phyloP scores from a whole-genome alignment of 2,113 vertebrate genomes.

The Muntiacus muntjak region DNA sequence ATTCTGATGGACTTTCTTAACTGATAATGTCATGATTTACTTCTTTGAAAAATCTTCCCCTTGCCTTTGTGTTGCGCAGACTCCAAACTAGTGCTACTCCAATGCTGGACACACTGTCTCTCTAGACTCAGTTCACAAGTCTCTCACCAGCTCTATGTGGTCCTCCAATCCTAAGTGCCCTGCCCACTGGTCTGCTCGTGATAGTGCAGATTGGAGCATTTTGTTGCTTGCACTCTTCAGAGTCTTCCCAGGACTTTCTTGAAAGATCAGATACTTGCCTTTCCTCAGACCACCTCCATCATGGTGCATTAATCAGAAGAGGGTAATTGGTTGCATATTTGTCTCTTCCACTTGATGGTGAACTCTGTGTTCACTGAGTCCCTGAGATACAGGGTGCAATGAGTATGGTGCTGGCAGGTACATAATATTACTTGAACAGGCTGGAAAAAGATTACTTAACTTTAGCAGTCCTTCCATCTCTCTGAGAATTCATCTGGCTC shows the following conservation, averaged over 20 bases:
- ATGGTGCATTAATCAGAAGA: background rate
- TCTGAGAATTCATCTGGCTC: background rate
- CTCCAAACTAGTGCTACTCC: background rate
- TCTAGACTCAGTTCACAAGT: background rate
- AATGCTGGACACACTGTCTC: rapidly evolving
- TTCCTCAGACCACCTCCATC: background rate
- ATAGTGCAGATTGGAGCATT: background rate
- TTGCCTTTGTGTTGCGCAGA: background rate
- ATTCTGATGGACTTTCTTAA: background rate
- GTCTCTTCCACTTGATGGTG: background rate
- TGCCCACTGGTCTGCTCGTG: background rate
- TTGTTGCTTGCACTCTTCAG: background rate
- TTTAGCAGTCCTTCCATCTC: background rate
- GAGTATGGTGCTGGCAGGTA: background rate
- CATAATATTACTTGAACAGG: background rate
- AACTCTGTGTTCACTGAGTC: background rate
- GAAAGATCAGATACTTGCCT: background rate
- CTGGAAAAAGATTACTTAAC: background rate
- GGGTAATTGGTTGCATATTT: background rate
- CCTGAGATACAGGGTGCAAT: background rate
- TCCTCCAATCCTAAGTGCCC: rapidly evolving
- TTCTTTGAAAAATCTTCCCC: background rate
- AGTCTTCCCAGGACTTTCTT: background rate
- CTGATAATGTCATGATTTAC: background rate
- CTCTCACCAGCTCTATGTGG: rapidly evolving